Conservation (phyloP, 2,888 invertebrate species). For the Invenusta paracnida region DNA sequence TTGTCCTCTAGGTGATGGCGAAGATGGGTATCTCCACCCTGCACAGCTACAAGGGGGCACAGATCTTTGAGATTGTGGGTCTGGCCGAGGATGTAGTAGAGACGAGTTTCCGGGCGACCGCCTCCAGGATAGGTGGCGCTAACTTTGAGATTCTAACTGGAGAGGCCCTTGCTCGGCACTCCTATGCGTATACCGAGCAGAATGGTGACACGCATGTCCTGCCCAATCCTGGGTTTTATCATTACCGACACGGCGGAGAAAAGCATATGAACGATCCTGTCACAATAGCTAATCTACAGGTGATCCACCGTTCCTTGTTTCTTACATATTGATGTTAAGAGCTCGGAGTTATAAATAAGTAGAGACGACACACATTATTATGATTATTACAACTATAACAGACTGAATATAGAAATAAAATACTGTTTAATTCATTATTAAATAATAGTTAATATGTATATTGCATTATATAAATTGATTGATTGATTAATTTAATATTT, state of each 20-base stretch:
- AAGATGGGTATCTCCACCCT: conserved; percentile 99
- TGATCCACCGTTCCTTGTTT: no score
- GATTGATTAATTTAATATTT: no score
- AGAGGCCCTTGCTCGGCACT: conserved; percentile 69
- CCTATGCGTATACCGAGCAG: conserved; percentile 70
- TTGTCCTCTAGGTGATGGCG: conserved; percentile 77
- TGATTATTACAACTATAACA: no score
- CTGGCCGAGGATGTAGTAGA: conserved; percentile 84
- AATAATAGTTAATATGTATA: no score
- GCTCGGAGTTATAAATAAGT: no score
- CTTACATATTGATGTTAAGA: no score
- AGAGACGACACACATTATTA: no score
- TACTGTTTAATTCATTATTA: no score
- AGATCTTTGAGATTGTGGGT: conserved; percentile 97
- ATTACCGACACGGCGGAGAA: conserved; percentile 92
- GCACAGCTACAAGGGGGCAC: conserved; percentile 96
- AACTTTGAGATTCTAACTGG: conserved; percentile 79
- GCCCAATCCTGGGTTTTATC: conserved; percentile 84
- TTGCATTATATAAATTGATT: no score
- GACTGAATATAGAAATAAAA: no score
- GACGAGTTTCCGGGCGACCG: conserved; percentile 77
- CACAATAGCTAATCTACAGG: conserved; percentile 73
- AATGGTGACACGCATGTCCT: conserved; percentile 72
- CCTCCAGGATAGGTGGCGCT: conserved; percentile 78
- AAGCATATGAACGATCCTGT: conserved; percentile 93